Base-by-base conservation (phyloP, 2,113 vertebrate genomes). In the Eublepharis macularius region DNA sequence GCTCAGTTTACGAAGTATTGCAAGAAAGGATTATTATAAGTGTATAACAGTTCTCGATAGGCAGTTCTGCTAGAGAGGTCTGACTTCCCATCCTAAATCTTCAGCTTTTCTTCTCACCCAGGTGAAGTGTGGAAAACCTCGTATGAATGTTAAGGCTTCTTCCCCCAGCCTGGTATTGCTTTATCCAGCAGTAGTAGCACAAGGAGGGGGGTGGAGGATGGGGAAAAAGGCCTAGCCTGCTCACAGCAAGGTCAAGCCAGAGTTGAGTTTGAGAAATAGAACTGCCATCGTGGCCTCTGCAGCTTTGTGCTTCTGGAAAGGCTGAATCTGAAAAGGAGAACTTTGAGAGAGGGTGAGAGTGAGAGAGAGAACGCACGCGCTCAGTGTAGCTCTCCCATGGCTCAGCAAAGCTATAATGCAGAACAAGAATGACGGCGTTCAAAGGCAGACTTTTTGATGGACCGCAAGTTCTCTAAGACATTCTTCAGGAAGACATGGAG, bases 221-320 rank as follows among this genome's bases (percentile, higher is more conserved):
- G 34, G 39, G 24, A 4, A 19, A 32, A 21, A 19, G 63, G 63
- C 34, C 34, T n/a, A 16, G 13, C 16, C 36, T 32, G 36, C 26
- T 43, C 21, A 26, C n/a, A 16, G 73, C 34, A 54, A 65, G 4
- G 24, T 14, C 5, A 3, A 43, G 63, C 21, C 13, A 4, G 43
- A 24, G n/a, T 12, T 21, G 49, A 32, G 24, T 43, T 14, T 6
- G 24, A 36, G 19, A 65, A 24, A 72, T 24, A 1, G 6, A 51
- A 77, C 19, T 4, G 36, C 36, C 47, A 6, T 16, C 2, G 17
- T 13, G 47, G 36, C 60, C 63, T 69, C 41, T 43, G 36, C 34
- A 41, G 21, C 32, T 45, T 80, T 85, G 76, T 85, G 84, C 84
- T 85, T 85, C 45, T 74, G 54, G 68, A 72, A 80, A 80, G 77